Percentiles rank a stretch among this genome's conserved stretches.
phyloP scores from a whole-genome alignment of 2,113 vertebrate genomes.

The Prionailurus viverrinus region DNA sequence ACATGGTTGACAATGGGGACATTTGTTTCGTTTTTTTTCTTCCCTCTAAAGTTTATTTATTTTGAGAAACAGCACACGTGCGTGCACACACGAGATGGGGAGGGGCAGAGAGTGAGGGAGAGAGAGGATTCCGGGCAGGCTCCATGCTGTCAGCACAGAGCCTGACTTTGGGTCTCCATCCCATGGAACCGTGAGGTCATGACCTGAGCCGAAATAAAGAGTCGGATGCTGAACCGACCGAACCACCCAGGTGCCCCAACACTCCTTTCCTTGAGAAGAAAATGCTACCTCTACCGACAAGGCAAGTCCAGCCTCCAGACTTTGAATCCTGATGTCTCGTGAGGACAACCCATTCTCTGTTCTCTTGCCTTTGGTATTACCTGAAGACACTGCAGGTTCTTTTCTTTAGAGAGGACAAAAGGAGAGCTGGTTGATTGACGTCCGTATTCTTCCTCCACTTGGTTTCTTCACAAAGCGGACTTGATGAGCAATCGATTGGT shows the following conservation, averaged over 20 bases:
- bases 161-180: too few species aligned
- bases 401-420: not conserved
- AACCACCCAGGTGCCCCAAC: too few species aligned
- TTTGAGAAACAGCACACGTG: too few species aligned
- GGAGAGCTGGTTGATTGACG: not conserved
- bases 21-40: not conserved
- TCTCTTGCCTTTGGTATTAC: not conserved
- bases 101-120: too few species aligned
- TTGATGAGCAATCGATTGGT: not conserved
- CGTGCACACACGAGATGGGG: too few species aligned
- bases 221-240: too few species aligned
- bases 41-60: too few species aligned
- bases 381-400: not conserved
- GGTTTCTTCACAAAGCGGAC: not conserved
- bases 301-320: not conserved
- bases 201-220: too few species aligned
- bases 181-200: too few species aligned
- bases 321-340: not conserved
- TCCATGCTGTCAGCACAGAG: too few species aligned
- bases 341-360: not conserved
- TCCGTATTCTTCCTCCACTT: not conserved
- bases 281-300: not conserved
- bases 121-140: too few species aligned
- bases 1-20: not conserved
- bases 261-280: slow-evolving; percentile 28